Conservation (phyloP, 2,797 vertebrate species). For the Pteronotus mesoamericanus region DNA sequence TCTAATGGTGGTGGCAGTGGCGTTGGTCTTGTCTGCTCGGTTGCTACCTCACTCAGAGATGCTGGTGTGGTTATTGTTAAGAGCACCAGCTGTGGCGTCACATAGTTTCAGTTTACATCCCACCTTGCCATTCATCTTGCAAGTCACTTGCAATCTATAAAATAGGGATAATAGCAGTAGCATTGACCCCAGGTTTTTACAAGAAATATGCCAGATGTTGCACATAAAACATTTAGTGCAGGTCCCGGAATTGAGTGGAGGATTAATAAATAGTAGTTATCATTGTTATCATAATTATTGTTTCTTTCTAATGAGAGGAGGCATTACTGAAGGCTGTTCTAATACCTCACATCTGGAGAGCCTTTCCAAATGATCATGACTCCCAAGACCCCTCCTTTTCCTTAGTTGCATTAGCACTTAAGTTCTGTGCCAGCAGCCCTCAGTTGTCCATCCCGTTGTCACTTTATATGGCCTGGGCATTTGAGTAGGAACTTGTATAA, state of each 20-base stretch:
- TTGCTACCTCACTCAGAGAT: background rate
- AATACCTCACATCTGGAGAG: background rate
- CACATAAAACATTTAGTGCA: background rate
- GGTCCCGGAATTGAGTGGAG: background rate
- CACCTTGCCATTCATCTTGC: background rate
- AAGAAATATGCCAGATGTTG: background rate
- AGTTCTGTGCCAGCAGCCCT: background rate
- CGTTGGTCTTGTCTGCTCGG: accelerated
- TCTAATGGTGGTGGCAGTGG: no score
- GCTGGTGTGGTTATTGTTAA: background rate
- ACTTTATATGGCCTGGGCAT: background rate
- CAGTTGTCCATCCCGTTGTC: background rate
- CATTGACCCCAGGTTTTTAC: background rate
- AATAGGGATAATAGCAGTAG: background rate
- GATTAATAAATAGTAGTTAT: background rate
- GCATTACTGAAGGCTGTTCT: background rate
- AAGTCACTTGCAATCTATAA: background rate
- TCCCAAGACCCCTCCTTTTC: background rate
- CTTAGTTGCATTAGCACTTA: background rate
- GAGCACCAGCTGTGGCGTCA: background rate
- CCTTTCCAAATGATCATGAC: background rate
- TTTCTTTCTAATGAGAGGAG: background rate
- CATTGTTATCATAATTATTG: background rate
- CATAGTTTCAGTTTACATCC: background rate
- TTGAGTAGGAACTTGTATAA: background rate